phyloP scores from a whole-genome alignment of 2,113 vertebrate species.

The Xyliphius kryptos region DNA sequence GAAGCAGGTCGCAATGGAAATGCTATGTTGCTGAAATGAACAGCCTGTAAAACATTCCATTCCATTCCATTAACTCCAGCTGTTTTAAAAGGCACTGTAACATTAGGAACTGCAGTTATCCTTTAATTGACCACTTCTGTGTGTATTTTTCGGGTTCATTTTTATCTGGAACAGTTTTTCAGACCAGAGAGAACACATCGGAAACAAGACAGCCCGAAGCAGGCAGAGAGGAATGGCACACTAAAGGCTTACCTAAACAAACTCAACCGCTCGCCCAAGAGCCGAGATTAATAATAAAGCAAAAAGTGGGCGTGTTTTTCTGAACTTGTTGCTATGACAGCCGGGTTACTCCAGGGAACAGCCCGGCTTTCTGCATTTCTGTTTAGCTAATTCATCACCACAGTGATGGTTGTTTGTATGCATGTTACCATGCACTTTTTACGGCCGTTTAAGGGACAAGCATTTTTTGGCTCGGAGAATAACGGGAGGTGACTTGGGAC shows the following conservation, averaged over 20 bases:
- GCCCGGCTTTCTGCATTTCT: conserved; percentile 66
- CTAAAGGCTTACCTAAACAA: conserved; percentile 57
- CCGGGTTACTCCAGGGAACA: conserved; percentile 60
- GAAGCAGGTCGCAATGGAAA: too few species aligned
- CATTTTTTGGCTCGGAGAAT: too few species aligned
- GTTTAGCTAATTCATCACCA: conserved; percentile 77
- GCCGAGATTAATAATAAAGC: conserved; percentile 65
- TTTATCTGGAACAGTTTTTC: too few species aligned
- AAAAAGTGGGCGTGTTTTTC: conserved; percentile 77
- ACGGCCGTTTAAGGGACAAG: conserved; percentile 29
- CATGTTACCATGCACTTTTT: conserved; percentile 81
- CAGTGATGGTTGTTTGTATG: conserved; percentile 80
- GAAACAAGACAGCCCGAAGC: conserved; percentile 30
- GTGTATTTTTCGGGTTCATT: too few species aligned
- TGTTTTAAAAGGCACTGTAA: too few species aligned
- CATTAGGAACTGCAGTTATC: too few species aligned
- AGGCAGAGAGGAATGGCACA: conserved; percentile 43
- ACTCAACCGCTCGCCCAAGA: conserved; percentile 46
- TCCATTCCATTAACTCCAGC: too few species aligned
- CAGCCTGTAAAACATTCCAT: too few species aligned
- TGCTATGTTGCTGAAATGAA: too few species aligned
- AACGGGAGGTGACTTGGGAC: too few species aligned
- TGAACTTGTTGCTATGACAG: conserved; percentile 74
- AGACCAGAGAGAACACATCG: too few species aligned
- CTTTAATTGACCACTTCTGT: too few species aligned